Evolutionary conservation across 2,113 vertebrate species (phyloP), one percentile per base, ranked within the genome.

Genomic region (Engystomops pustulosus): DNA sequence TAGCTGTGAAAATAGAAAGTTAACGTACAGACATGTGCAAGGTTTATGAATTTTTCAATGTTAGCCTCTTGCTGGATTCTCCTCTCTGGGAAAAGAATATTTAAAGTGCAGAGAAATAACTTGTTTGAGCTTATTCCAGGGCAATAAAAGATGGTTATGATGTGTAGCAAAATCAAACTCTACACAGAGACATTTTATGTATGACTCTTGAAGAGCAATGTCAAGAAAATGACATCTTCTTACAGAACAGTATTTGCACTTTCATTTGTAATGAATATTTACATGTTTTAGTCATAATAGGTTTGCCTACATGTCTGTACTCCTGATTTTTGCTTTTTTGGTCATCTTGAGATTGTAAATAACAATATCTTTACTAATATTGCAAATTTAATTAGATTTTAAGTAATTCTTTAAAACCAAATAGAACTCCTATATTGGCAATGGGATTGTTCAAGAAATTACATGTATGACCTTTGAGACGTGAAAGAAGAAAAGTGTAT

Each of bases 1-100:
- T 53, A 12, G 45, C 74, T 76, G 53, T 79, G 76, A 79, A 79
- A 58, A 53, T 44, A 10, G 38, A 79, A 79, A 17, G 76, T 79
- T 62, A 80, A 44, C 14, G 3, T 27, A 34, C 23, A 79, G 77
- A 79, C 27, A 12, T 67, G 41, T 67, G 41, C 55, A 80, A 49
- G 60, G 58, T 49, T 67, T 80, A 68, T 67, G 78, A 55, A 68
- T 68, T 68, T n/a, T 80, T 80, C 65, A 68, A 68, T 80, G 58
- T 12, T 45, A 18, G 25, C 41, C 10, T 80, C 41, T 34, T 68
- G 78, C 30, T 18, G 27, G 72, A 53, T 15, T n/a, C 27, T 76
- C 8, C 27, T 49, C 60, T 80, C 15, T 27, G 60, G 41, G 78
- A 80, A 44, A 27, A 32, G 47, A 65, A 68, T 80, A 80, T 80